Base-by-base conservation (phyloP, 2,888 invertebrate species). In the Liopterus haemorrhoidalis region DNA sequence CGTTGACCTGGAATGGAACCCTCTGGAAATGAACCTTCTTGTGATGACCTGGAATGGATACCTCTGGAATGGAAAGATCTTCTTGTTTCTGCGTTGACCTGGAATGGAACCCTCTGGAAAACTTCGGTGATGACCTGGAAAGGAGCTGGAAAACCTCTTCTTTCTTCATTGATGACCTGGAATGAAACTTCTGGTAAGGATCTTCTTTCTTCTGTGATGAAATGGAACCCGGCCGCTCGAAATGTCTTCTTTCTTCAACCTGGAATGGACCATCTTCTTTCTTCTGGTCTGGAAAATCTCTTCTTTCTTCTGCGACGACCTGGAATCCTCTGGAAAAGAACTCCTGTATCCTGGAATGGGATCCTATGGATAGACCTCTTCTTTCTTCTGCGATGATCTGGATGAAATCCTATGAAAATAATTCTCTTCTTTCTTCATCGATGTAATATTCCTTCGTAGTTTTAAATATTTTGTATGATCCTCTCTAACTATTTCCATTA, bases 111-210 rank as follows among this genome's bases (percentile, higher is more conserved):
- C 40, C 24, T 28, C 30, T 14, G 14, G n/a, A n/a, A n/a, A 9
- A 28, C 36, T 43, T 36, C 43, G 28, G 6, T 37, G 30, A 19
- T 21, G 43, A n/a, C 36, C 37, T 37, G 6, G 31, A 22, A 11
- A n/a, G n/a, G n/a, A n/a, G 14, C 20, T 21, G 2, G 28, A 20
- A 18, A 12, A 28, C 30, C 12, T 25, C 25, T 38, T 38, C 38
- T 38, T 16, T 38, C 36, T 21, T 36, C 21, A 22, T 9, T 15
- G 21, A 4, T 2, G 36, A 8, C 36, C 36, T 36, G 8, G 21
- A 30, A 36, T 2, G 4, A 14, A 21, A 12, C 11, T 20, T 21
- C 21, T 35, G 9, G 33, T 18, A 3, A 11, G n/a, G n/a, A n/a
- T n/a, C n/a, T n/a, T 22, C 11, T 12, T 4, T 24, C 41, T 33